phyloP scores from a whole-genome alignment of 2,888 invertebrate genomes.

The Pollenia griseotomentosa region DNA sequence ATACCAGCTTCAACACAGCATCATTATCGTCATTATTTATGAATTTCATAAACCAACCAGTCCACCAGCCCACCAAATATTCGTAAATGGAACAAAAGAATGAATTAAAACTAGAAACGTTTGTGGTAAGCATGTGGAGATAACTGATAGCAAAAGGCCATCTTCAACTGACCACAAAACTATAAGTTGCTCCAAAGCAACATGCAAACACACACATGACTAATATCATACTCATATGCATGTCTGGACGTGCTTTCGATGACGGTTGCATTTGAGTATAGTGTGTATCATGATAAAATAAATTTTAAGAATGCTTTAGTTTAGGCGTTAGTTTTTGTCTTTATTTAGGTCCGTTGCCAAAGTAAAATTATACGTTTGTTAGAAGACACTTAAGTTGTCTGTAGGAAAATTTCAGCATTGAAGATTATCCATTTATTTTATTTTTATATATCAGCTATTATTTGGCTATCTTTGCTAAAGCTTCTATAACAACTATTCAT shows the following conservation, averaged over 20 bases:
- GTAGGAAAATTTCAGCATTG: slow-evolving; percentile 19
- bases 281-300: slow-evolving; percentile 55
- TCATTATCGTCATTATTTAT: slow-evolving; percentile 71
- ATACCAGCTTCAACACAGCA: slow-evolving; percentile 33
- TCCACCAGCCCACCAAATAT: slow-evolving; percentile 15
- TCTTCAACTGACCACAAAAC: slow-evolving; percentile 56
- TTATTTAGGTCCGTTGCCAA: slow-evolving; percentile 14
- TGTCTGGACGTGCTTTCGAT: slow-evolving; percentile 5
- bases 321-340: slow-evolving; percentile 54
- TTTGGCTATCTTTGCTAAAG: neutral
- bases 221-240: slow-evolving; percentile 21
- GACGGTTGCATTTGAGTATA: slow-evolving; percentile 7
- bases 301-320: slow-evolving; percentile 54
- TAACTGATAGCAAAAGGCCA: slow-evolving; percentile 55
- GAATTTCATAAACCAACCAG: slow-evolving; percentile 59
- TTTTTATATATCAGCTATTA: neutral
- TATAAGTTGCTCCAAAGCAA: slow-evolving; percentile 27
- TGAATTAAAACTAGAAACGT: slow-evolving; percentile 35
- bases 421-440: too few relatives aligned
- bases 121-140: slow-evolving; percentile 9
- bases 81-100: slow-evolving; percentile 56
- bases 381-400: neutral
- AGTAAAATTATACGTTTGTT: neutral
- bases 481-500: neutral
- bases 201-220: neutral